Percentiles rank a stretch among this genome's conserved stretches.
Evolutionary conservation across 2,113 vertebrate genomes (phyloP).

Genomic region (Sprattus sprattus): DNA sequence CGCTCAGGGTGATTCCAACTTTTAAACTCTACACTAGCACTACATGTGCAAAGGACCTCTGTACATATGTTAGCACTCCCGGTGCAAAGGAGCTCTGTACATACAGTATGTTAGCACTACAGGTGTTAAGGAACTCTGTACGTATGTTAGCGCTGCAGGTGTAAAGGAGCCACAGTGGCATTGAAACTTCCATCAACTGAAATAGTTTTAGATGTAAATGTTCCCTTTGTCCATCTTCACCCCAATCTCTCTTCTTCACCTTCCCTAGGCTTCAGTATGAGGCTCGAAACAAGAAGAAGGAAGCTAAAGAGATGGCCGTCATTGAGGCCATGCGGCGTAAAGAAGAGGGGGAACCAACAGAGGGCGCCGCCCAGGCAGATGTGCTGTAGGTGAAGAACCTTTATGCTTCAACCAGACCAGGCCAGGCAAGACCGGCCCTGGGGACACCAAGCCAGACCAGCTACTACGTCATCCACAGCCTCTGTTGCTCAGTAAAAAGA

Average conservation of each 20-base stretch:
- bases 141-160: too few species aligned
- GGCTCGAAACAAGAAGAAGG: conserved; percentile 96
- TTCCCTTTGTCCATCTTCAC: neutral
- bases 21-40: too few species aligned
- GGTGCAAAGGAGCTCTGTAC: too few species aligned
- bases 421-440: too few species aligned
- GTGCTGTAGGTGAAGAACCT: neutral
- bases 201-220: neutral
- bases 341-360: conserved; percentile 56
- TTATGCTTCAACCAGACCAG: neutral
- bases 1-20: too few species aligned
- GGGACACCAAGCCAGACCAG: neutral
- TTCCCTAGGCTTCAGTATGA: conserved; percentile 85
- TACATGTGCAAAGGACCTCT: too few species aligned
- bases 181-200: too few species aligned
- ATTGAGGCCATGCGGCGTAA: conserved; percentile 79
- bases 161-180: neutral
- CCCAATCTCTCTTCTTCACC: too few species aligned
- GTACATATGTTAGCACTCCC: too few species aligned
- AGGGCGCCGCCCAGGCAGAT: conserved; percentile 38
- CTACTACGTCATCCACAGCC: neutral
- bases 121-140: too few species aligned
- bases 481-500: neutral
- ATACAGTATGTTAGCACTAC: too few species aligned
- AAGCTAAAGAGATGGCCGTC: conserved; percentile 91